phyloP scores from a whole-genome alignment of 1,140 invertebrate species.

The Fopius arisanus region DNA sequence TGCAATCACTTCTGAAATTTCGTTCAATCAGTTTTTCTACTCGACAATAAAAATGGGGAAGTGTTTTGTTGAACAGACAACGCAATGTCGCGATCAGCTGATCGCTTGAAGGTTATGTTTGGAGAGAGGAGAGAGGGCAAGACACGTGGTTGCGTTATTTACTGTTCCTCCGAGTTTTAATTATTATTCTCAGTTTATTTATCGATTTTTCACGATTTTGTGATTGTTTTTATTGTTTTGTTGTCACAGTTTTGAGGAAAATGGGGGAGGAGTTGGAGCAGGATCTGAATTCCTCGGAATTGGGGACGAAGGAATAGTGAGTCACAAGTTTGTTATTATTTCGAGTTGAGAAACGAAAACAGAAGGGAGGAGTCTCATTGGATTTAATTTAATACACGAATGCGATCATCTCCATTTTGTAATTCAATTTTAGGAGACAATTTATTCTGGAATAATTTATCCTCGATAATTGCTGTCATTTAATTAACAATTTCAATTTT shows the following conservation, averaged over 20 bases:
- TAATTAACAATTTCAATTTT: too few relatives aligned
- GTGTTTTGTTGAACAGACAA: background rate
- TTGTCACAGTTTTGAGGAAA: background rate
- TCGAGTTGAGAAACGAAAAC: background rate
- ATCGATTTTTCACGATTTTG: background rate
- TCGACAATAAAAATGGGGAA: background rate
- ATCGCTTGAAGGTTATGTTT: background rate
- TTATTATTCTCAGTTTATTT: too few relatives aligned
- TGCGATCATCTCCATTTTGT: too few relatives aligned
- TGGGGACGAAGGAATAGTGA: conserved; percentile 82
- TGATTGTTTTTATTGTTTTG: background rate
- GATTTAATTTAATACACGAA: too few relatives aligned
- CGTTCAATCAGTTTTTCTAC: background rate
- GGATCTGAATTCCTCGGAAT: conserved; percentile 76
- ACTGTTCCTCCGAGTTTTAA: too few relatives aligned
- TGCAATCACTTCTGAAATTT: background rate
- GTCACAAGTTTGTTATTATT: conserved; percentile 37
- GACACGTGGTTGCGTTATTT: background rate
- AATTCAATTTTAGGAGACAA: too few relatives aligned
- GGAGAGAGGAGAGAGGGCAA: background rate
- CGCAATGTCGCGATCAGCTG: too few relatives aligned
- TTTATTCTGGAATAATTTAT: too few relatives aligned
- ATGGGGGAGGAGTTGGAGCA: conserved; percentile 42
- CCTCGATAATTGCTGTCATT: too few relatives aligned
- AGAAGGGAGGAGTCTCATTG: too few relatives aligned